Evolutionary conservation across 2,888 invertebrate genomes (phyloP), one percentile per base, ranked within the genome.

Genomic region (Amblyteles armatorius): DNA sequence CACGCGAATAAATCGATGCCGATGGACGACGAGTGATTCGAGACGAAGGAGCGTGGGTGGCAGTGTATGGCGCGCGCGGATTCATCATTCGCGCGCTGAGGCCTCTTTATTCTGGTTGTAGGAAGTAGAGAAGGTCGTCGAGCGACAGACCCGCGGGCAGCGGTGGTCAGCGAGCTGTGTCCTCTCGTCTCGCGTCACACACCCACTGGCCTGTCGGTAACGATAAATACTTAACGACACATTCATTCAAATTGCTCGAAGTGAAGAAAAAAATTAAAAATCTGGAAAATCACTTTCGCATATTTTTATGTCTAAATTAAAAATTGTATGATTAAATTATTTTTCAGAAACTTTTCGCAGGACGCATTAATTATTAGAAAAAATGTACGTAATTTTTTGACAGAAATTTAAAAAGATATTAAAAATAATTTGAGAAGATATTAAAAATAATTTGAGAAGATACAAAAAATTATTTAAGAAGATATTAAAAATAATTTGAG

Each of bases 101-200:
- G 65, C 67, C 67, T 81, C 55, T 63, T 44, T 44, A 33, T 73
- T 80, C 67, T 29, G 36, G 63, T 72, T 26, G 67, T 71, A 50
- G 40, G 65, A 84, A 77, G 68, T 82, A 55, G 72, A 50, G 57
- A 81, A 79, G 82, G 78, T 57, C 84, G 73, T 79, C 52, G 22
- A 83, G 48, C 29, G 68, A 29, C 68, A 40, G 36, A 68, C 50
- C 13, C 50, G 26, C 68, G 48, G 50, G 73, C 65, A 69, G 16
- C 50, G 57, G 71, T 72, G 60, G 36, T 71, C 48, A 19, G 33
- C 48, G 57, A 26, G 16, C 26, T 29, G 11, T 11, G 19, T 55
- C 55, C 22, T 22, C 3, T 22, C 22, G 57, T 11, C 57, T 22
- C 52, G 19, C 19, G 4, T 19, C 19, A 52, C 19, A 52, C 3